A percentile compares a stretch with the other conserved stretches of the same genome.
phyloP scores from a whole-genome alignment of 2,888 invertebrate species.

The Cheilosia variabilis region DNA sequence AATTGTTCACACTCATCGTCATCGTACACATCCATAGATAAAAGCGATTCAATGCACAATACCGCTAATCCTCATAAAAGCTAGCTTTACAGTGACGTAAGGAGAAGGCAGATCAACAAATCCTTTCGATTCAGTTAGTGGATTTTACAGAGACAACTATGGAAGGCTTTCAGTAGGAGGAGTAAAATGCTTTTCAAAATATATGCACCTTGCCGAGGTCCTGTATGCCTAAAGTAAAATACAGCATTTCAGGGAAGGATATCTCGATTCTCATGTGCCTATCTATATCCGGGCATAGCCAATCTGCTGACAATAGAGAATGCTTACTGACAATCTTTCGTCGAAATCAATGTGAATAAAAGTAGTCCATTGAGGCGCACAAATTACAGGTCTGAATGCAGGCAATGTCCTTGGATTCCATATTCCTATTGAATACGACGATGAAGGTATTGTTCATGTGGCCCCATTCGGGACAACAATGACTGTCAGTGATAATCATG shows the following conservation, averaged over 20 bases:
- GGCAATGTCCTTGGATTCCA: not conserved
- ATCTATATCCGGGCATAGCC: not conserved
- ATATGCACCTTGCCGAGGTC: not conserved
- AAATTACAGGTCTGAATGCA: constrained; percentile 14
- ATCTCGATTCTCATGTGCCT: not conserved
- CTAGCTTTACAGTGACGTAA: not conserved
- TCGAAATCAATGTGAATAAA: constrained; percentile 7
- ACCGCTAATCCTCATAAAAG: not conserved
- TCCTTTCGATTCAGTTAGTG: constrained; percentile 7
- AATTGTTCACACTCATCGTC: constrained; percentile 14
- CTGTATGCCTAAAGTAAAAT: not conserved
- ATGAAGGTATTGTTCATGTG: constrained; percentile 13
- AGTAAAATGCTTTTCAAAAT: constrained; percentile 17
- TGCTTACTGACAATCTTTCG: not conserved
- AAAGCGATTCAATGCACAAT: constrained; percentile 1
- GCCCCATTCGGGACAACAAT: constrained; percentile 27
- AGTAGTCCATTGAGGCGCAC: constrained; percentile 3
- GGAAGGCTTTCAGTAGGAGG: constrained; percentile 1
- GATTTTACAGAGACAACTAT: constrained; percentile 5
- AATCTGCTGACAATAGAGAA: constrained; percentile 1
- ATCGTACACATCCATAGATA: not conserved
- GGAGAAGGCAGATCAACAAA: not conserved
- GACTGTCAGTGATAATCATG: constrained; percentile 22
- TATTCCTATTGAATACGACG: not conserved
- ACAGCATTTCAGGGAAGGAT: not conserved